Conservation (phyloP, 2,888 invertebrate genomes). For the Aporophyla nigra region DNA sequence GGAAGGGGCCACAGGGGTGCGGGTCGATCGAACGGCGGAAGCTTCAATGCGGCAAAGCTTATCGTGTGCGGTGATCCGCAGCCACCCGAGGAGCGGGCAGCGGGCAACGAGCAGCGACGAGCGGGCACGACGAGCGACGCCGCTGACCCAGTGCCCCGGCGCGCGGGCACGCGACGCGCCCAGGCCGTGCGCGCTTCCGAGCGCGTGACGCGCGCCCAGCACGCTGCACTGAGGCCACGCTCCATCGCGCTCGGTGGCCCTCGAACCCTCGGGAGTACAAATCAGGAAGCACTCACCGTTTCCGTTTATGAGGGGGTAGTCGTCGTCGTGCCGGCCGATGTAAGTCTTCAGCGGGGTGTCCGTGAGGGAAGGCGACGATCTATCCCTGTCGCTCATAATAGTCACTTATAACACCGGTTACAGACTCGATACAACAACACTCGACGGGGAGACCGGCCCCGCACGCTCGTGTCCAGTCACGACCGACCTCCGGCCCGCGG, state of each 20-base stretch:
- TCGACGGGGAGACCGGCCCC: conserved; percentile 86
- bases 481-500: conserved; percentile 90
- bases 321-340: conserved; percentile 95
- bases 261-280: conserved; percentile 28
- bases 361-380: conserved; percentile 96
- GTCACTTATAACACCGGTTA: conserved; percentile 87
- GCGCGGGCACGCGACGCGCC: conserved; percentile 69
- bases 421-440: conserved; percentile 81
- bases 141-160: conserved; percentile 56
- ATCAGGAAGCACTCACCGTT: conserved; percentile 90
- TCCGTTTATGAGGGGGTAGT: conserved; percentile 95
- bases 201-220: conserved; percentile 68
- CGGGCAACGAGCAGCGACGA: conserved; percentile 2
- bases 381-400: conserved; percentile 97
- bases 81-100: conserved; percentile 41
- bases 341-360: conserved; percentile 97
- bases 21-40: conserved; percentile 85
- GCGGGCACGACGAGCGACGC: conserved; percentile 68
- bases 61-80: conserved; percentile 72
- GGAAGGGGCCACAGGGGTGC: conserved; percentile 74
- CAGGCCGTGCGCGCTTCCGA: conserved; percentile 42
- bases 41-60: conserved; percentile 86
- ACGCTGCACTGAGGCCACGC: conserved; percentile 40
- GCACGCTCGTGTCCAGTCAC: conserved; percentile 81
- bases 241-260: neutral